These are phyloP conservation scores for Dicentrarchus labrax DNA, from an alignment of 2,113 vertebrate genomes.

Conservation along the genomic window DNA sequence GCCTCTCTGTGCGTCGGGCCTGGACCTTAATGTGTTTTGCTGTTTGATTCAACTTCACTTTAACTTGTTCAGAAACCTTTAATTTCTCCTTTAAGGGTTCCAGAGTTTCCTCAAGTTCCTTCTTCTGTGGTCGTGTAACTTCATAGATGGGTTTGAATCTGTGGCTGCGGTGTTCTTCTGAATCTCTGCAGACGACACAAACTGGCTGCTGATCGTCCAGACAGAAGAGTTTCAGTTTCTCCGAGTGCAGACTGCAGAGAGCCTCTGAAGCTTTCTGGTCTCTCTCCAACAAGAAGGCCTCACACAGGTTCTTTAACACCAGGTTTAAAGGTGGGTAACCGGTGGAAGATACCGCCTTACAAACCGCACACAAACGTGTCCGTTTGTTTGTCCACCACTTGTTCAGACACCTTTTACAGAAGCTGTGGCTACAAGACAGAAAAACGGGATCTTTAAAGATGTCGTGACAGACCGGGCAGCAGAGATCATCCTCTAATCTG, in stretches of 20 bases:
- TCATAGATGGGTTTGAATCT: conserved; percentile 7
- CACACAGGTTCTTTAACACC: too few species aligned
- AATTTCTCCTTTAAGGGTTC: neutral
- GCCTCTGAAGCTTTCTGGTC: too few species aligned
- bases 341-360: too few species aligned
- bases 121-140: neutral
- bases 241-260: too few species aligned
- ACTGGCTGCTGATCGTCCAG: conserved; percentile 5
- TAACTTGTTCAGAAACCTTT: too few species aligned
- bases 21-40: too few species aligned
- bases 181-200: neutral
- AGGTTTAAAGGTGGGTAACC: too few species aligned
- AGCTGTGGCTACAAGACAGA: conserved; percentile 10
- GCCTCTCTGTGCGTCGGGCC: too few species aligned
- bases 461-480: neutral
- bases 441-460: too few species aligned
- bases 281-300: too few species aligned
- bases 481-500: neutral
- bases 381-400: neutral
- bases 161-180: neutral
- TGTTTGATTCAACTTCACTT: too few species aligned
- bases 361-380: too few species aligned
- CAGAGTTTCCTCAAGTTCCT: neutral
- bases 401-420: neutral
- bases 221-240: neutral